These are phyloP conservation scores for Baronia brevicornis DNA, from an alignment of 2,888 invertebrate species.

Conservation along the genomic window DNA sequence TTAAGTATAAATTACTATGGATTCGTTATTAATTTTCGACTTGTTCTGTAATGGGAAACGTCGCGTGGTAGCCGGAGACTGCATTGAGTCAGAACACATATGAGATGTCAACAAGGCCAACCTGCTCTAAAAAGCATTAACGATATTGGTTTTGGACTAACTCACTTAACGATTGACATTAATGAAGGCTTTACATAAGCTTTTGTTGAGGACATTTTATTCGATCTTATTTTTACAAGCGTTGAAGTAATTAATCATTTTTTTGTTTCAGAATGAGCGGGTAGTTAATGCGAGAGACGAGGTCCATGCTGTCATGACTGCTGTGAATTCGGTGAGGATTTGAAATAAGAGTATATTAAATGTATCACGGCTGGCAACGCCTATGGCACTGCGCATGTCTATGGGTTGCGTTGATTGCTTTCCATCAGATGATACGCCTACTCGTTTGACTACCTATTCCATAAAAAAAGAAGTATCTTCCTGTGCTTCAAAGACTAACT, in stretches of 20 bases:
- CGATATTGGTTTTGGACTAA: constrained; percentile 57
- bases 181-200: constrained; percentile 27
- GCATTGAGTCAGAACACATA: constrained; percentile 56
- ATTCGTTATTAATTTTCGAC: constrained; percentile 24
- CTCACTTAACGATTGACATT: constrained; percentile 48
- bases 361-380: too few relatives aligned
- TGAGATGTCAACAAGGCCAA: constrained; percentile 59
- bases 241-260: constrained; percentile 17
- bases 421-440: too few relatives aligned
- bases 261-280: constrained; percentile 63
- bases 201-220: constrained; percentile 22
- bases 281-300: constrained; percentile 35
- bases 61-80: constrained; percentile 38
- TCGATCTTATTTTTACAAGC: constrained; percentile 11
- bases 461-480: too few relatives aligned
- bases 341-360: constrained; percentile 1
- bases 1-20: constrained; percentile 37
- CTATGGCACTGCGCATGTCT: too few relatives aligned
- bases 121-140: constrained; percentile 45
- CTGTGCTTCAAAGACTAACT: too few relatives aligned
- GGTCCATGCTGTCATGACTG: constrained; percentile 72
- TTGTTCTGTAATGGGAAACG: constrained; percentile 28
- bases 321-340: constrained; percentile 78
- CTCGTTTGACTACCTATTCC: too few relatives aligned
- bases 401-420: too few relatives aligned